Evolutionary conservation across 2,888 invertebrate genomes (phyloP).

Genomic region (Cephus rjabovi): DNA sequence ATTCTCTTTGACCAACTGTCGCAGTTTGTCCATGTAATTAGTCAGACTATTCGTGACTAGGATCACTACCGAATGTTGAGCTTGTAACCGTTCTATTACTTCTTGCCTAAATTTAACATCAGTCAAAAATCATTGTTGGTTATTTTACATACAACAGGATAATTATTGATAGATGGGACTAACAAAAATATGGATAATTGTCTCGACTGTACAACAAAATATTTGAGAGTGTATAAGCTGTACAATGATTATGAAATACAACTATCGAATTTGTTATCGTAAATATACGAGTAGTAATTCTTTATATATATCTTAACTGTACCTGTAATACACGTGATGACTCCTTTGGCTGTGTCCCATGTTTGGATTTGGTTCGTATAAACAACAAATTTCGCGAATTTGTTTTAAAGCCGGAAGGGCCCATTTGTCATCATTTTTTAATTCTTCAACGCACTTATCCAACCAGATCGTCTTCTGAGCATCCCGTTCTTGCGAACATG

Average conservation of each 20-base stretch:
- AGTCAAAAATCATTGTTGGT: no score
- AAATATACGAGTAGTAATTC: not conserved
- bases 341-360: conserved; percentile 72
- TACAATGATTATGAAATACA: no score
- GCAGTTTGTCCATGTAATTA: conserved; percentile 88
- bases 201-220: no score
- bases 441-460: conserved; percentile 95
- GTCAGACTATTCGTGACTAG: conserved; percentile 93
- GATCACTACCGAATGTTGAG: conserved; percentile 92
- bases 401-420: conserved; percentile 94
- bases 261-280: no score
- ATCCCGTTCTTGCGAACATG: conserved; percentile 96
- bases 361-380: conserved; percentile 88
- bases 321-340: conserved; percentile 72
- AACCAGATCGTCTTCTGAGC: conserved; percentile 96
- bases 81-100: conserved; percentile 91
- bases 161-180: not conserved
- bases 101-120: conserved; percentile 69
- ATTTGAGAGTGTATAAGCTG: conserved; percentile 30
- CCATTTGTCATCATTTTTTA: conserved; percentile 90
- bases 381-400: conserved; percentile 94
- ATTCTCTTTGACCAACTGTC: conserved; percentile 76
- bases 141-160: conserved; percentile 16
- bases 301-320: conserved; percentile 20
- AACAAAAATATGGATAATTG: no score